Evolutionary conservation across 2,113 vertebrate species (phyloP).

Genomic region (Globicephala melas): DNA sequence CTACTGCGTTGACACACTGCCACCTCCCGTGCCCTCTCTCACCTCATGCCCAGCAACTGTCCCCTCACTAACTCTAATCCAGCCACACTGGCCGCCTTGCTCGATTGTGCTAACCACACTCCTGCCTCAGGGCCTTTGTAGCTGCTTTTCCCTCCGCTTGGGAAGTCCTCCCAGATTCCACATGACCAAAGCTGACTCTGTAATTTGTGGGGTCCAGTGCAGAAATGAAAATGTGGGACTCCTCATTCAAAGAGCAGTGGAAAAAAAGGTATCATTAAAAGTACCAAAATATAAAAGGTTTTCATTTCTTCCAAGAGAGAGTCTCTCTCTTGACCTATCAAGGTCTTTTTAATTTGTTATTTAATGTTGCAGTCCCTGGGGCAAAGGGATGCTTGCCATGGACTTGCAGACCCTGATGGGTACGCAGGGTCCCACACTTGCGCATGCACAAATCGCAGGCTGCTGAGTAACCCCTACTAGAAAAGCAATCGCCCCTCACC

Average conservation of each 20-base stretch:
- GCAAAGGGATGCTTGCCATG: no score
- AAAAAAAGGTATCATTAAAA: neutral
- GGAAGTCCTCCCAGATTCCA: neutral
- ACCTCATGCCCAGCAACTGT: neutral
- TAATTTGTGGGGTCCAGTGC: neutral
- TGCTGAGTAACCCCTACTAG: neutral
- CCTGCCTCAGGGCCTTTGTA: neutral
- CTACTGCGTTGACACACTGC: neutral
- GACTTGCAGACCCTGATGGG: rapidly evolving
- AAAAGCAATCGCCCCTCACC: neutral
- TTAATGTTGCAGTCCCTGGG: neutral
- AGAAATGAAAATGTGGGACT: neutral
- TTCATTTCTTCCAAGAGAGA: neutral
- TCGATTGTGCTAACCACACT: neutral
- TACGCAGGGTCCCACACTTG: neutral
- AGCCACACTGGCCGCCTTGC: rapidly evolving
- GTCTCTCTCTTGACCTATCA: neutral
- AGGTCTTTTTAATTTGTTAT: neutral
- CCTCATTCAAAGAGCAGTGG: neutral
- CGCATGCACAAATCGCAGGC: neutral
- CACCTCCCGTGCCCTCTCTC: neutral
- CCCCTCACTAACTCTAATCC: neutral
- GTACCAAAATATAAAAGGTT: no score
- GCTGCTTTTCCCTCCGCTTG: neutral
- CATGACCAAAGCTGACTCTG: neutral